Evolutionary conservation across 2,888 invertebrate species (phyloP).

Genomic region (Lamellibrachia columna): DNA sequence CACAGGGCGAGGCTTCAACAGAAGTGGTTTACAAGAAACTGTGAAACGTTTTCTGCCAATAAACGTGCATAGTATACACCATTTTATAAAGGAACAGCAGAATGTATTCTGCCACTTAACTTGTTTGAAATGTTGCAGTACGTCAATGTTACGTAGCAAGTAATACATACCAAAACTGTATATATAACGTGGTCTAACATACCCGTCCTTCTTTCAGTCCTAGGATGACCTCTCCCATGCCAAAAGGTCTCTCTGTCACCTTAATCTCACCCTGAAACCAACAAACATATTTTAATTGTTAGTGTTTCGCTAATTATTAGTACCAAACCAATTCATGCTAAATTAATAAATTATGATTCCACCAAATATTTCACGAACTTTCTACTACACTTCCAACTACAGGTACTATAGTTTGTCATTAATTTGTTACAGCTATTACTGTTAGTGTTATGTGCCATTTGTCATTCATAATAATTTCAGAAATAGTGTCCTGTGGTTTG

Average conservation of each 20-base stretch:
- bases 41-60: neutral
- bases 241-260: slow-evolving; percentile 73
- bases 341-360: neutral
- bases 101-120: neutral
- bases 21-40: too few species aligned
- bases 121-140: neutral
- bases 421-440: too few species aligned
- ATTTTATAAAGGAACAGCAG: too few species aligned
- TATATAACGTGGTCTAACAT: slow-evolving; percentile 63
- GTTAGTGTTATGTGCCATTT: too few species aligned
- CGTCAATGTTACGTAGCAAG: too few species aligned
- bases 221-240: slow-evolving; percentile 83
- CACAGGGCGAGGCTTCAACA: too few species aligned
- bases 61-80: neutral
- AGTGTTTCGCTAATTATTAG: neutral
- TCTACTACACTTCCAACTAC: too few species aligned
- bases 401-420: too few species aligned
- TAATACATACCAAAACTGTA: neutral
- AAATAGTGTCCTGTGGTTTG: too few species aligned
- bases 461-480: too few species aligned
- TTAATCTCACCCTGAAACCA: slow-evolving; percentile 75
- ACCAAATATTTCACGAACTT: too few species aligned
- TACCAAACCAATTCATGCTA: neutral
- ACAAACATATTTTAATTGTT: neutral
- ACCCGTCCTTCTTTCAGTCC: slow-evolving; percentile 84